phyloP scores from a whole-genome alignment of 2,797 vertebrate species.

The Enteromius afrohamiltoni region DNA sequence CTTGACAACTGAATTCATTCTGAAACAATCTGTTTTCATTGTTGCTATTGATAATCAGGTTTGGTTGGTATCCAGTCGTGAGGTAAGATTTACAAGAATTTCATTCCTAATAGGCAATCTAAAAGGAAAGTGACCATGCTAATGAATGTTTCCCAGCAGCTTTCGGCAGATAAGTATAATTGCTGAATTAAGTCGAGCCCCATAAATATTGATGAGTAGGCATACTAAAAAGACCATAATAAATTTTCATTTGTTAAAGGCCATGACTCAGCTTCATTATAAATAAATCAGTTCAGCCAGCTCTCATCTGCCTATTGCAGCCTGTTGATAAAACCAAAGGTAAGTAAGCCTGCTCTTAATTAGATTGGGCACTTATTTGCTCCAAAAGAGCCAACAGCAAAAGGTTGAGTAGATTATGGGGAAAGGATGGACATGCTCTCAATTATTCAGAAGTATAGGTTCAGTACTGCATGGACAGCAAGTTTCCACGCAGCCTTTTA shows the following conservation, averaged over 20 bases:
- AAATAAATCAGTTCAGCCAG: conserved; percentile 64
- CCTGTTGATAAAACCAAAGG: conserved; percentile 69
- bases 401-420: conserved; percentile 74
- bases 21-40: background rate
- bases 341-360: conserved; percentile 72
- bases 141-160: conserved; percentile 76
- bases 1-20: background rate
- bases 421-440: conserved; percentile 69
- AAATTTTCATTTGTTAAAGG: conserved; percentile 55
- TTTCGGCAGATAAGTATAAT: conserved; percentile 50
- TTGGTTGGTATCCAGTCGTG: background rate
- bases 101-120: background rate
- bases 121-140: conserved; percentile 73
- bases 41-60: background rate
- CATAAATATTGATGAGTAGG: conserved; percentile 58
- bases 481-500: conserved; percentile 79
- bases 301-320: conserved; percentile 60
- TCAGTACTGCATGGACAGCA: conserved; percentile 80
- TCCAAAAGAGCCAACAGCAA: conserved; percentile 78
- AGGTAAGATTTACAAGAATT: conserved; percentile 28
- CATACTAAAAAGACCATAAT: conserved; percentile 56
- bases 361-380: conserved; percentile 77
- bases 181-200: conserved; percentile 54
- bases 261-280: conserved; percentile 68
- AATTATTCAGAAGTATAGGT: conserved; percentile 74